Evolutionary conservation across 2,113 vertebrate species (phyloP).

Genomic region (Ammospiza caudacuta): DNA sequence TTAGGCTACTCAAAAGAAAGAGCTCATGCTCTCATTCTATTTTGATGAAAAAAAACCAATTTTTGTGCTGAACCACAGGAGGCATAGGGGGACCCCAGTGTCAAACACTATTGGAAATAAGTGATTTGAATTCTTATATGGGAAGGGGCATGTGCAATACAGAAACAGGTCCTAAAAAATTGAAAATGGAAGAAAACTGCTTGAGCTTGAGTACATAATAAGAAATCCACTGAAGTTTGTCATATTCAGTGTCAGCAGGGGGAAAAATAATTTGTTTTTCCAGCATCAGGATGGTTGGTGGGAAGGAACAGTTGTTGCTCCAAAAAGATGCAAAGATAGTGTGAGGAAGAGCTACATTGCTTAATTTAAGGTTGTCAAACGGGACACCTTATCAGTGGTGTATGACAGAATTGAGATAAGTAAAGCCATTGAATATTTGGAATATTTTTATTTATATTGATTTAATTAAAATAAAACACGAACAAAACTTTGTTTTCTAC

Average conservation of each 20-base stretch:
- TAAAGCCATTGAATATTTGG: neutral
- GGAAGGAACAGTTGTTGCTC: neutral
- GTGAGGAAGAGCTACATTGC: neutral
- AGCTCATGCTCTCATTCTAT: conserved; percentile 11
- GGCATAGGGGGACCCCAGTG: neutral
- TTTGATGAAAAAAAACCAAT: conserved; percentile 57
- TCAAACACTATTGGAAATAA: neutral
- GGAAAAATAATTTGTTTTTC: neutral
- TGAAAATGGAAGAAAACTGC: neutral
- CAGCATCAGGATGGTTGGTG: neutral
- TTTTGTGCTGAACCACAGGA: conserved; percentile 49
- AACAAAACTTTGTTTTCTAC: neutral
- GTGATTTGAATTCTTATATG: conserved; percentile 46
- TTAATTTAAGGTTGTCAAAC: neutral
- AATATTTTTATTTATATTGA: neutral
- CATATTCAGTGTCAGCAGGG: neutral
- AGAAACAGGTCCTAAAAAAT: neutral
- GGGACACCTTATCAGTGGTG: neutral
- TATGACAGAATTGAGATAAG: neutral
- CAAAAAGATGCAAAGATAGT: neutral
- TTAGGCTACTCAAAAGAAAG: conserved; percentile 47
- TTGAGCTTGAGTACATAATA: neutral
- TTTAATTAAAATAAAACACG: neutral
- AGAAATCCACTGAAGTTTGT: conserved; percentile 7
- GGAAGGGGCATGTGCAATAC: neutral